Percentiles rank a stretch among this genome's conserved stretches.
These are phyloP conservation scores for Bucco capensis DNA, from an alignment of 2,113 vertebrate genomes.

Conservation along the genomic window DNA sequence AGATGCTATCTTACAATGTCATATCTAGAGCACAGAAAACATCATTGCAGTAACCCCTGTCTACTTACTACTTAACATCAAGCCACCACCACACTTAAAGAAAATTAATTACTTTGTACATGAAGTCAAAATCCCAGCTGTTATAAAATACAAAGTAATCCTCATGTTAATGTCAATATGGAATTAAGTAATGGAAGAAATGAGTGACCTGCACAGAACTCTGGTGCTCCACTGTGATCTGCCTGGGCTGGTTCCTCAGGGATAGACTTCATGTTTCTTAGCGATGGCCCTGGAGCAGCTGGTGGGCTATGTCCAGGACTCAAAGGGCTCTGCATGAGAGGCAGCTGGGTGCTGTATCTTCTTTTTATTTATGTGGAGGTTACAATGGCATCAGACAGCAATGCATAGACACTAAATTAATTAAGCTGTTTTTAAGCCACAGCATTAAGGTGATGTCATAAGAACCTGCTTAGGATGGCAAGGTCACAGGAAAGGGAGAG, in stretches of 20 bases:
- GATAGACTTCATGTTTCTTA: slow-evolving; percentile 60
- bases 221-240: slow-evolving; percentile 34
- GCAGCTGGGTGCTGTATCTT: slow-evolving; percentile 10
- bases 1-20: not conserved
- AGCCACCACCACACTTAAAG: not conserved
- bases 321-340: slow-evolving; percentile 54
- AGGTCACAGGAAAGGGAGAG: slow-evolving; percentile 65
- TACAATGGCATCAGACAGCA: slow-evolving; percentile 14
- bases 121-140: not conserved
- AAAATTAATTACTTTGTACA: slow-evolving; percentile 6
- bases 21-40: not conserved
- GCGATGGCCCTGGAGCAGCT: not conserved
- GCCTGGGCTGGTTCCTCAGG: slow-evolving; percentile 47
- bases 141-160: not conserved
- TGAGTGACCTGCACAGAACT: slow-evolving; percentile 61
- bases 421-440: slow-evolving; percentile 51
- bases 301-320: not conserved
- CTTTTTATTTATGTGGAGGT: slow-evolving; percentile 53
- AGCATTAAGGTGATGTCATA: slow-evolving; percentile 69
- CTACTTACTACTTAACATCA: not conserved
- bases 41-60: not conserved
- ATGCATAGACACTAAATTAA: slow-evolving; percentile 29
- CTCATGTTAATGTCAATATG: not conserved
- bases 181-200: slow-evolving; percentile 22
- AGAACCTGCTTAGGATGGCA: slow-evolving; percentile 62